Evolutionary conservation across 2,797 vertebrate genomes (phyloP).

Genomic region (Peromyscus aztecus): DNA sequence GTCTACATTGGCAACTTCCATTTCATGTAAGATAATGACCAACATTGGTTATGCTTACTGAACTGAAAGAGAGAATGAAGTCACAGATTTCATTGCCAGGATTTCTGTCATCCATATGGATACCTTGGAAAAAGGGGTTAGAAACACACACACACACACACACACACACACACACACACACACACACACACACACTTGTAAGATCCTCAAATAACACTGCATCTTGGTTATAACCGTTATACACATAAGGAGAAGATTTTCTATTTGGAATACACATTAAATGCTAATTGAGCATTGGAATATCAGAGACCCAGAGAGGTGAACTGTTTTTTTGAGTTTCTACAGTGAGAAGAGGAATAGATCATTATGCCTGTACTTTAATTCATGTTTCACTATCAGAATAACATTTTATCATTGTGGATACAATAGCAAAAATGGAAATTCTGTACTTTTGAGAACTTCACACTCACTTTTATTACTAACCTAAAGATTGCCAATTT

Average conservation of each 20-base stretch:
- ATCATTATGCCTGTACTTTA: neutral
- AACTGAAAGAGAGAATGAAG: slow-evolving; percentile 36
- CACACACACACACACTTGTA: neutral
- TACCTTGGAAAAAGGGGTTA: neutral
- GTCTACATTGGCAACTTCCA: neutral
- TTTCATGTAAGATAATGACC: neutral
- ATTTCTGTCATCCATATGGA: neutral
- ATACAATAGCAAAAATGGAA: slow-evolving; percentile 21
- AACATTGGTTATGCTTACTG: neutral
- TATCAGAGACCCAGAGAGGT: neutral
- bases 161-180: slow-evolving; percentile 9
- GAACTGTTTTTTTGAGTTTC: slow-evolving; percentile 8
- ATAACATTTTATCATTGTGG: neutral
- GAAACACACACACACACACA: slow-evolving; percentile 6
- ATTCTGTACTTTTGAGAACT: slow-evolving; percentile 49
- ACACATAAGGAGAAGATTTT: neutral
- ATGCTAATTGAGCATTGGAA: neutral
- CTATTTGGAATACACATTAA: slow-evolving; percentile 15
- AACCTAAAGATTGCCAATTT: neutral
- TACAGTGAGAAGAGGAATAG: neutral
- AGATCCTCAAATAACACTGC: neutral
- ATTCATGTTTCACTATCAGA: neutral
- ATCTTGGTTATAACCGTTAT: neutral
- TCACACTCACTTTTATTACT: neutral
- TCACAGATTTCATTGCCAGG: neutral